These are phyloP conservation scores for Tinamus guttatus DNA, from an alignment of 2,113 vertebrate species.

Conservation along the genomic window DNA sequence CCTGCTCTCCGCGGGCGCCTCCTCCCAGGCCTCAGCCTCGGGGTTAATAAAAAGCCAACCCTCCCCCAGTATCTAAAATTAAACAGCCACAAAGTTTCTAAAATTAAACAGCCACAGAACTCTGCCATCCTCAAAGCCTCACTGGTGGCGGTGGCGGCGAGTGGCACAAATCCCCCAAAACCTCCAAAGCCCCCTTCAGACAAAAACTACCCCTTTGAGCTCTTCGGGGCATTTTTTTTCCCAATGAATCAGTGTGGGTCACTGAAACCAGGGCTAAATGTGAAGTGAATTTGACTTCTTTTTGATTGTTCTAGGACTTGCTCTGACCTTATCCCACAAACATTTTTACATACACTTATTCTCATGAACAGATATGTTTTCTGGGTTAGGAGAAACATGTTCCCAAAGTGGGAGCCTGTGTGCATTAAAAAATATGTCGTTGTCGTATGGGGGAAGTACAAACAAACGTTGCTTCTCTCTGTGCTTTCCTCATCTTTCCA, in stretches of 20 bases:
- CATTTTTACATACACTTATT: accelerated
- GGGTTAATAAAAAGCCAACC: accelerated
- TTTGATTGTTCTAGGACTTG: not conserved
- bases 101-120: accelerated
- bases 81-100: accelerated
- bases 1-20: no score
- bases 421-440: not conserved
- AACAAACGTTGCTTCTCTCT: not conserved
- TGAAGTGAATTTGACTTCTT: not conserved
- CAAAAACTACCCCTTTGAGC: not conserved
- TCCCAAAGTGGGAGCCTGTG: not conserved
- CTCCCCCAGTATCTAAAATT: accelerated
- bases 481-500: not conserved
- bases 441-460: accelerated
- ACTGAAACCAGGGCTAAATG: not conserved
- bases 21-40: not conserved
- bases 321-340: not conserved
- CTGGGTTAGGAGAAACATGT: accelerated
- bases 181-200: no score
- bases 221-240: not conserved
- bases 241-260: not conserved
- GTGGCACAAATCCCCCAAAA: not conserved
- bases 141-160: no score
- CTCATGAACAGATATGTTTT: not conserved
- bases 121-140: accelerated